A percentile compares a stretch with the other conserved stretches of the same genome.
phyloP scores from a whole-genome alignment of 2,888 invertebrate genomes.

The Ochropleura plecta region DNA sequence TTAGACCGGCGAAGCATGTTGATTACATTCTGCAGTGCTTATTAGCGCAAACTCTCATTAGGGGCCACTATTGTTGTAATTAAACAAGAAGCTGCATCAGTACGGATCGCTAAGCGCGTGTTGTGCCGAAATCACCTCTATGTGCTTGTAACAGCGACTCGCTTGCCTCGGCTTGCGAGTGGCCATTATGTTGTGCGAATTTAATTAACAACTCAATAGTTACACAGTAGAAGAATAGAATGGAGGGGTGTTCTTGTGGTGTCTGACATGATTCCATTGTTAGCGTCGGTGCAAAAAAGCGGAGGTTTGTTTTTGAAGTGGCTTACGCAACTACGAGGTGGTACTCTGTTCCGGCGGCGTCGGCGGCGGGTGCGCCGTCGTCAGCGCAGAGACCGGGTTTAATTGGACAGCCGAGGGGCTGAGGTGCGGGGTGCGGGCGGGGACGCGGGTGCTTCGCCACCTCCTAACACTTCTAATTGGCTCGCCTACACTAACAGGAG shows the following conservation, averaged over 20 bases:
- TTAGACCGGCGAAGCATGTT: conserved; percentile 90
- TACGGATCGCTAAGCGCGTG: conserved; percentile 72
- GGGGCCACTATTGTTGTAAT: conserved; percentile 90
- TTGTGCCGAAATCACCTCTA: conserved; percentile 77
- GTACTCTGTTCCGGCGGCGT: conserved; percentile 74
- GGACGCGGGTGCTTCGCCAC: conserved; percentile 65
- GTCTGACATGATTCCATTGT: conserved; percentile 89
- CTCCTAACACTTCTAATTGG: conserved; percentile 88
- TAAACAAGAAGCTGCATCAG: conserved; percentile 88
- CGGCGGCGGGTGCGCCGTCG: conserved; percentile 70
- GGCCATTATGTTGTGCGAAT: conserved; percentile 83
- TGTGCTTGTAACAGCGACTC: conserved; percentile 70
- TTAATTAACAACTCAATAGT: conserved; percentile 90
- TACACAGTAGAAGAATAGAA: conserved; percentile 80
- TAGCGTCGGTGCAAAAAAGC: conserved; percentile 84
- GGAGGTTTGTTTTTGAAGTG: conserved; percentile 87
- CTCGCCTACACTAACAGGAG: conserved; percentile 85
- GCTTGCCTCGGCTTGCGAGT: conserved; percentile 53
- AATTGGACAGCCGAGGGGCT: conserved; percentile 85
- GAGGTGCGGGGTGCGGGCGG: conserved; percentile 66
- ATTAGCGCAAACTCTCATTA: conserved; percentile 91
- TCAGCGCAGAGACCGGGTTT: conserved; percentile 78
- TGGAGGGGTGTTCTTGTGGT: conserved; percentile 85
- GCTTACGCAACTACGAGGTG: conserved; percentile 87
- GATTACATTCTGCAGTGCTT: conserved; percentile 90